These are phyloP conservation scores for Platycheirus albimanus DNA, from an alignment of 2,888 invertebrate species.

Conservation along the genomic window DNA sequence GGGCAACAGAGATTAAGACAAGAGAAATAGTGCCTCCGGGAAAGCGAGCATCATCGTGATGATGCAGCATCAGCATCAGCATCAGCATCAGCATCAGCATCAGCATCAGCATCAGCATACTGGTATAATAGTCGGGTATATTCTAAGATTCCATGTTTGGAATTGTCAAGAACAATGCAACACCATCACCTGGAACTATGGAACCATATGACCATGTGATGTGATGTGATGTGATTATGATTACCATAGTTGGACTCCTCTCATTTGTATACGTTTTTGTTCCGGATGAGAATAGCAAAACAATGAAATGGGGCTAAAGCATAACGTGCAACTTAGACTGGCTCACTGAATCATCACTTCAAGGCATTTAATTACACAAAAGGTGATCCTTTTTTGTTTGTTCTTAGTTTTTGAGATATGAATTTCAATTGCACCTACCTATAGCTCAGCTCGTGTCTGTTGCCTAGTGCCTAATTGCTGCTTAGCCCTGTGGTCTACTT, in stretches of 20 bases:
- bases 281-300: constrained; percentile 47
- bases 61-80: background rate
- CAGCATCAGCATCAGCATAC: too few species aligned
- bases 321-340: constrained; percentile 35
- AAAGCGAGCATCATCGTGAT: constrained; percentile 19
- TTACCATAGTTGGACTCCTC: constrained; percentile 46
- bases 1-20: constrained; percentile 50
- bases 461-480: constrained; percentile 30
- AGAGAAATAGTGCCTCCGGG: constrained; percentile 49
- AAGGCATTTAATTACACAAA: constrained; percentile 60
- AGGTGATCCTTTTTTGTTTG: constrained; percentile 47
- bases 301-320: constrained; percentile 43
- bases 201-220: constrained; percentile 46
- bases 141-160: constrained; percentile 33
- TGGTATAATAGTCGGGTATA: background rate
- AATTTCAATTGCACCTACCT: constrained; percentile 34
- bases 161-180: constrained; percentile 69
- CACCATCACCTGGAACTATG: constrained; percentile 65
- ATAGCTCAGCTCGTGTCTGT: background rate
- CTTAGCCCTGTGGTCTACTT: constrained; percentile 47
- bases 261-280: constrained; percentile 24
- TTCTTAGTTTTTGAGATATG: constrained; percentile 25
- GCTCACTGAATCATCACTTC: constrained; percentile 57
- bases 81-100: constrained; percentile 5
- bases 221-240: constrained; percentile 55